A percentile compares a stretch with the other conserved stretches of the same genome.
These are phyloP conservation scores for Oegoconia quadripuncta DNA, from an alignment of 2,888 invertebrate genomes.

Conservation along the genomic window DNA sequence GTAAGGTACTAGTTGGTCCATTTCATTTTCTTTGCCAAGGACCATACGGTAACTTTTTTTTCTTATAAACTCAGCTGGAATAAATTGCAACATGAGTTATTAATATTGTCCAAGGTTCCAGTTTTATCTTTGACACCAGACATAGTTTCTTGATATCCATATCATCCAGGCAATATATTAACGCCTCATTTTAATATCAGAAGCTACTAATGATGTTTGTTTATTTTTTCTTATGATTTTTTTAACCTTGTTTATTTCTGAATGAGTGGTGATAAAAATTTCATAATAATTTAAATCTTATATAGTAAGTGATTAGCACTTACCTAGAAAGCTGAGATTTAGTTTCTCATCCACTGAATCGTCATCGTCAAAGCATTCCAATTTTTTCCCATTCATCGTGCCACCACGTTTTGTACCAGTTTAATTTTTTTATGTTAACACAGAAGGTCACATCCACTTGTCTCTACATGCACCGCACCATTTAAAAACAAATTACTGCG, in stretches of 20 bases:
- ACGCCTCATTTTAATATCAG: slow-evolving; percentile 22
- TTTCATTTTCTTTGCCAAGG: too few relatives aligned
- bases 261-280: neutral
- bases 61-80: slow-evolving; percentile 15
- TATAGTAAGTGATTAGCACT: slow-evolving; percentile 25
- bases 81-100: slow-evolving; percentile 7
- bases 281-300: neutral
- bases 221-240: neutral
- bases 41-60: too few relatives aligned
- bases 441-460: slow-evolving; percentile 68
- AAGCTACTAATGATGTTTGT: slow-evolving; percentile 18
- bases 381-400: slow-evolving; percentile 74
- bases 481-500: slow-evolving; percentile 20
- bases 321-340: slow-evolving; percentile 75
- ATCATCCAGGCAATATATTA: slow-evolving; percentile 24
- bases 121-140: slow-evolving; percentile 18
- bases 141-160: slow-evolving; percentile 25
- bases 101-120: slow-evolving; percentile 7
- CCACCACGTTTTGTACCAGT: slow-evolving; percentile 43
- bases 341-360: slow-evolving; percentile 70
- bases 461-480: slow-evolving; percentile 50
- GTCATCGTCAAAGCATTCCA: slow-evolving; percentile 69
- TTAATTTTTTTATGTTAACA: slow-evolving; percentile 42
- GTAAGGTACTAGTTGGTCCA: too few relatives aligned
- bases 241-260: neutral